Conservation (phyloP, 2,113 vertebrate species). For the Conger conger region DNA sequence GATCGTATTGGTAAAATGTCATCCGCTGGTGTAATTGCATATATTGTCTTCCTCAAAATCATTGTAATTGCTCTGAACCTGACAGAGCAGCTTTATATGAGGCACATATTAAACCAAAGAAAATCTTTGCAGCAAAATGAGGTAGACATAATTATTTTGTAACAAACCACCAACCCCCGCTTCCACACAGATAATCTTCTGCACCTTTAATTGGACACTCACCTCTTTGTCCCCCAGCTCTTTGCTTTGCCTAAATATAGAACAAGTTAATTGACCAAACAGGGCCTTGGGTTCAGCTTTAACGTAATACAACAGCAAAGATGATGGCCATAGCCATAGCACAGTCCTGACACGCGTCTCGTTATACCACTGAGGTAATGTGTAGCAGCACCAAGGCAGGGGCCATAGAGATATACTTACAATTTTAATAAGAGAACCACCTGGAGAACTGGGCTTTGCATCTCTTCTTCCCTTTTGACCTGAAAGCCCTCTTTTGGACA, state of each 20-base stretch:
- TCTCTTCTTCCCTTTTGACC: neutral
- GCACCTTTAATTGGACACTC: conserved; percentile 19
- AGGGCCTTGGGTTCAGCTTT: neutral
- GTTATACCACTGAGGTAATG: neutral
- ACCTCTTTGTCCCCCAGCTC: neutral
- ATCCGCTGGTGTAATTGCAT: conserved; percentile 12
- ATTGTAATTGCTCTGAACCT: conserved; percentile 8
- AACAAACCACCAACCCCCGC: too few relatives aligned
- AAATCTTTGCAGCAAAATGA: conserved; percentile 17
- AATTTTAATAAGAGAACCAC: neutral
- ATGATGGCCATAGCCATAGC: neutral
- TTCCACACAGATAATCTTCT: neutral
- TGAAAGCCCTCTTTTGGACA: neutral
- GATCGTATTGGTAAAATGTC: conserved; percentile 27
- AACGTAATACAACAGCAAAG: neutral
- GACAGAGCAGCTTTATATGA: neutral
- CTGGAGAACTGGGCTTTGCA: neutral
- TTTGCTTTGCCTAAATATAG: conserved; percentile 12
- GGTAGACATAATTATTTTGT: conserved; percentile 14
- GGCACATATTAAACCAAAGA: neutral
- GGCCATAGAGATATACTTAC: neutral
- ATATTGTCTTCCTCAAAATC: conserved; percentile 8
- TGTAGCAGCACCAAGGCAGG: neutral
- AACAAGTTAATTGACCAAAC: conserved; percentile 10
- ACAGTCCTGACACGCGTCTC: neutral